Evolutionary conservation across 2,888 invertebrate species (phyloP), one percentile per base, ranked within the genome.

Genomic region (Galeopsomyia nigrocyanea): DNA sequence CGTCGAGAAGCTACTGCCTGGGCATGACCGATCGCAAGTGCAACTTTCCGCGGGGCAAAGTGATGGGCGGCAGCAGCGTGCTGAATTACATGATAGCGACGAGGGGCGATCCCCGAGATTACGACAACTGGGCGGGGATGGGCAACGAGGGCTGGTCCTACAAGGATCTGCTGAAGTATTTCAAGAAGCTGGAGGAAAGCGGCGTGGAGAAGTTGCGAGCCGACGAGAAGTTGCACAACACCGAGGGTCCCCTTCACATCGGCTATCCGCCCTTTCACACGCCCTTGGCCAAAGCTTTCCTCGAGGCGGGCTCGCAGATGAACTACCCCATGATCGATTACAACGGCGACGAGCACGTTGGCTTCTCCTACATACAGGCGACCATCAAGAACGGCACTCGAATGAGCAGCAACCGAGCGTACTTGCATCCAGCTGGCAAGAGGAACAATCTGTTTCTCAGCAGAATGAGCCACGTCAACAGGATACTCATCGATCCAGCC

Each of bases 11-110:
- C 67, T 92, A 91, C 77, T 94, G 94, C 80, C 88, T 92, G 22
- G 94, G 81, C 2, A 83, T 83, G 82, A 78, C 71, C 2, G 79
- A 82, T 16, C 79, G 79, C 0, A 80, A 78, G 55, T 87, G 87
- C 76, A 82, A 79, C 0, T 84, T 83, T 79, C 86, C 89, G 0
- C 79, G 88, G 53, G 95, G 95, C 2, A 94, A 93, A 84, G 93
- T 94, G 0, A 89, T 96, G 81, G 96, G 96, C 5, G 96, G 96
- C 1, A 92, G 92, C 13, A 93, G 93, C 75, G 91, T 93, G 0
- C 87, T 95, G 13, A 95, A 95, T 82, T 92, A 92, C 79, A 94
- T 96, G 94, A 91, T 93, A 79, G 94, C 93, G 80, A 93, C 92
- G 0, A 87, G 94, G 75, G 94, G 93, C 16, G 89, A 91, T 78